Percentiles rank a stretch among this genome's conserved stretches.
phyloP scores from a whole-genome alignment of 2,797 vertebrate species.

The Gymnopithys bicolor region DNA sequence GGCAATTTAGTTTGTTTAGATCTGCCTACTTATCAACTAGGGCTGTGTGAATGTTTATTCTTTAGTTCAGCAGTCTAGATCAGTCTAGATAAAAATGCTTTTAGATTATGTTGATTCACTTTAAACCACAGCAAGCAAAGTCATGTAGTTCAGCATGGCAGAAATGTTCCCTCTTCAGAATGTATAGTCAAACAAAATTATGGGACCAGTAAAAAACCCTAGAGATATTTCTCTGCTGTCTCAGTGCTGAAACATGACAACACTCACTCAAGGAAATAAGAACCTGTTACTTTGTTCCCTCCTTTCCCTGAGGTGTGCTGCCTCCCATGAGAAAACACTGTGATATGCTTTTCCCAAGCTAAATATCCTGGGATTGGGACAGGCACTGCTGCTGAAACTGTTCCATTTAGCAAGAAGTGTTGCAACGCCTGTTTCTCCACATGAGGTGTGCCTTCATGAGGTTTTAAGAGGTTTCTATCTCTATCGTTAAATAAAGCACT shows the following conservation, averaged over 20 bases:
- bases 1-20: not conserved
- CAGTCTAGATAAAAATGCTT: not conserved
- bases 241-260: not conserved
- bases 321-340: not conserved
- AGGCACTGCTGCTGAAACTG: not conserved
- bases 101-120: not conserved
- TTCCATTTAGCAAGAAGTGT: not conserved
- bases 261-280: not conserved
- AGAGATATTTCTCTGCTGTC: not conserved
- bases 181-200: not conserved
- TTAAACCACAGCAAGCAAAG: not conserved
- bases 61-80: not conserved
- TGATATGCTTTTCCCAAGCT: not conserved
- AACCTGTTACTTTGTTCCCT: not conserved
- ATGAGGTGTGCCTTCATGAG: no score
- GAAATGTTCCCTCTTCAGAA: not conserved
- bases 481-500: no score
- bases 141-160: not conserved
- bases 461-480: no score
- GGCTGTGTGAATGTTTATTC: not conserved
- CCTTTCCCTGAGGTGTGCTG: not conserved
- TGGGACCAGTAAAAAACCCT: rapidly evolving
- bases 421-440: no score
- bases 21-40: not conserved
- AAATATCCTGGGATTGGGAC: not conserved